phyloP scores from a whole-genome alignment of 2,888 invertebrate species.

The Chrysolina haemoptera region DNA sequence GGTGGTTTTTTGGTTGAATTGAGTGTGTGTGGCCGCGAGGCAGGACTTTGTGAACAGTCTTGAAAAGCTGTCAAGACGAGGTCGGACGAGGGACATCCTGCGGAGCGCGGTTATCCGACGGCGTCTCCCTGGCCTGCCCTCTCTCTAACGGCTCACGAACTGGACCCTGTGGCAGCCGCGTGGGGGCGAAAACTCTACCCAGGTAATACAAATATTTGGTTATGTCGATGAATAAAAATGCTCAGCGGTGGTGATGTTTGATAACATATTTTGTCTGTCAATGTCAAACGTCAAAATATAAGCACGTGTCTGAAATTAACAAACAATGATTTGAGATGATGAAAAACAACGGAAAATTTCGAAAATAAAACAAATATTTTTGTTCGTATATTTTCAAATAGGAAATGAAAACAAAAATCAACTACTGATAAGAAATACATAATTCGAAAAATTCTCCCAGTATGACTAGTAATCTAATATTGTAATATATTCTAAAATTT shows the following conservation, averaged over 20 bases:
- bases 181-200: conserved; percentile 88
- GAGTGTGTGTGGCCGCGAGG: conserved; percentile 46
- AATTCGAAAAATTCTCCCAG: too few relatives aligned
- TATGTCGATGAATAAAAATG: background rate
- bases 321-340: background rate
- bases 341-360: too few relatives aligned
- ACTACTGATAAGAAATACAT: too few relatives aligned
- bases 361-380: too few relatives aligned
- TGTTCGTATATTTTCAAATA: too few relatives aligned
- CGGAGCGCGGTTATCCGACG: conserved; percentile 78
- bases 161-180: conserved; percentile 81
- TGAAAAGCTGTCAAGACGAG: conserved; percentile 74
- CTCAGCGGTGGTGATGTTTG: background rate
- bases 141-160: conserved; percentile 72
- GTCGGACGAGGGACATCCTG: conserved; percentile 81
- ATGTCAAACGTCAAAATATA: background rate
- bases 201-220: conserved; percentile 41
- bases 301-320: background rate
- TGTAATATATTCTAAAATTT: too few relatives aligned
- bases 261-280: background rate
- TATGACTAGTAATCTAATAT: too few relatives aligned
- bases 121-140: conserved; percentile 85
- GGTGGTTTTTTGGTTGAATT: conserved; percentile 38
- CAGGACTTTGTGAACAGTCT: conserved; percentile 42
- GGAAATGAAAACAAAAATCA: too few relatives aligned